Percentiles rank a stretch among this genome's conserved stretches.
phyloP scores from a whole-genome alignment of 2,888 invertebrate species.

The Operophtera brumata region DNA sequence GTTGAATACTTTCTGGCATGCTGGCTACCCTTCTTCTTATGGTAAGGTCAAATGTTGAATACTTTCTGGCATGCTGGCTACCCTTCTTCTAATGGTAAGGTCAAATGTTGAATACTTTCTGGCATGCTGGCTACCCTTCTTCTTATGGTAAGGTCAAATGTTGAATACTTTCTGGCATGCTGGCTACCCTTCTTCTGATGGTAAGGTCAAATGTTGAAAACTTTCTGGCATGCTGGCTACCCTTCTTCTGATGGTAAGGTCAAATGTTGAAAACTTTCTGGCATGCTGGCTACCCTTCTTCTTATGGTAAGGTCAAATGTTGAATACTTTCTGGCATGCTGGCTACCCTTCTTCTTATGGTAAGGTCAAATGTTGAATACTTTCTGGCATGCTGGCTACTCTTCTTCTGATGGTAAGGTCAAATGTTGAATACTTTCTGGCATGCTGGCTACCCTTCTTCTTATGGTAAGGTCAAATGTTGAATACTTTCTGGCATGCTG shows the following conservation, averaged over 20 bases:
- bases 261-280: conserved; percentile 84
- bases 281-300: conserved; percentile 98
- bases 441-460: conserved; percentile 98
- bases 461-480: conserved; percentile 86
- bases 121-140: conserved; percentile 97
- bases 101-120: conserved; percentile 84
- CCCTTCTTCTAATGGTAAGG: conserved; percentile 96
- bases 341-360: conserved; percentile 98
- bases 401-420: conserved; percentile 92
- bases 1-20: conserved; percentile 95
- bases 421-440: conserved; percentile 86
- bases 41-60: conserved; percentile 78
- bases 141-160: conserved; percentile 87
- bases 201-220: conserved; percentile 80
- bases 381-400: conserved; percentile 97
- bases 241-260: conserved; percentile 94
- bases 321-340: conserved; percentile 95
- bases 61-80: conserved; percentile 95
- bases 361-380: conserved; percentile 69
- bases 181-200: conserved; percentile 98
- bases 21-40: conserved; percentile 97
- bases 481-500: conserved; percentile 96
- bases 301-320: conserved; percentile 85
- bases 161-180: conserved; percentile 94
- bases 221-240: conserved; percentile 96